phyloP scores from a whole-genome alignment of 2,888 invertebrate species.

The Rhamnusium bicolor region DNA sequence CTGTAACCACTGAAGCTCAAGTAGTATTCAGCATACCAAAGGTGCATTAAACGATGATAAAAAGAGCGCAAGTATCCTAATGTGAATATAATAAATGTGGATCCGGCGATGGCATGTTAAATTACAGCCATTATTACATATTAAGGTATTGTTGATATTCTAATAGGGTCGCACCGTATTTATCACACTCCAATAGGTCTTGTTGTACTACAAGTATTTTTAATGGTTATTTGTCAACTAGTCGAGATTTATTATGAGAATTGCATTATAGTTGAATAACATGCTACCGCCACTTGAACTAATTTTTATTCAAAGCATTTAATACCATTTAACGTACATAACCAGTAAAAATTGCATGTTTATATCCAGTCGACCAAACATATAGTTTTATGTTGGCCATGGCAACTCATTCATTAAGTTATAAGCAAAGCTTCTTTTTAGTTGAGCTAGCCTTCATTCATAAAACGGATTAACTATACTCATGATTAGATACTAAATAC shows the following conservation, averaged over 20 bases:
- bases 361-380: neutral
- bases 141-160: conserved; percentile 62
- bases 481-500: conserved; percentile 9
- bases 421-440: neutral
- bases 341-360: conserved; percentile 28
- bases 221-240: conserved; percentile 62
- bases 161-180: conserved; percentile 58
- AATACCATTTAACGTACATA: conserved; percentile 42
- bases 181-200: conserved; percentile 59
- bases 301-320: conserved; percentile 41
- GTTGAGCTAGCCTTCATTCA: conserved; percentile 5
- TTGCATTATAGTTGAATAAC: conserved; percentile 49
- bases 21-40: conserved; percentile 41
- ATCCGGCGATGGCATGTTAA: conserved; percentile 60
- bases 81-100: conserved; percentile 61
- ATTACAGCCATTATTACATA: conserved; percentile 61
- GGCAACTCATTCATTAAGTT: neutral
- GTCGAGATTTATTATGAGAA: conserved; percentile 63
- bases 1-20: conserved; percentile 43
- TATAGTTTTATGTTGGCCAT: neutral
- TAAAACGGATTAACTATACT: conserved; percentile 6
- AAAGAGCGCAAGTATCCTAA: conserved; percentile 45
- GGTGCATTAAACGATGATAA: conserved; percentile 37
- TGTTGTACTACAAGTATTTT: conserved; percentile 55
- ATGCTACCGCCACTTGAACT: conserved; percentile 49